Conservation (phyloP, 2,113 vertebrate species). For the Python bivittatus region DNA sequence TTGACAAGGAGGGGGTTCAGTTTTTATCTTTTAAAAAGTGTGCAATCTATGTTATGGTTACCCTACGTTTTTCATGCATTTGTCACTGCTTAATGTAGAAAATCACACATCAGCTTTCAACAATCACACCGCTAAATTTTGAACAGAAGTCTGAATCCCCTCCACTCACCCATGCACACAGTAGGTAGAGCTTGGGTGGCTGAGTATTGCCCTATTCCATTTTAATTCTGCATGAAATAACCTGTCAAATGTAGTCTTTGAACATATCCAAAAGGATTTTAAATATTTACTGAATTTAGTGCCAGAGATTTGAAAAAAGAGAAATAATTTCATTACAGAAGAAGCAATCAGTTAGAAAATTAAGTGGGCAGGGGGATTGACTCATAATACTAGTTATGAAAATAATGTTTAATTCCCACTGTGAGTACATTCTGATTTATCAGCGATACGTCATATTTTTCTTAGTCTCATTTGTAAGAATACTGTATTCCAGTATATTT, state of each 20-base stretch:
- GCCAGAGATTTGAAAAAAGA: background rate
- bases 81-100: background rate
- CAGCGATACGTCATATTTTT: background rate
- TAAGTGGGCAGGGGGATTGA: background rate
- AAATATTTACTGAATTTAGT: constrained; percentile 1
- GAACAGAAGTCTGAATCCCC: background rate
- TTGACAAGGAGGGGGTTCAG: background rate
- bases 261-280: background rate
- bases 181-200: background rate
- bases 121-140: background rate
- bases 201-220: background rate
- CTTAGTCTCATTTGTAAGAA: background rate
- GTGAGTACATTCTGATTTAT: background rate
- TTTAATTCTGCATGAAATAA: background rate
- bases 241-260: background rate
- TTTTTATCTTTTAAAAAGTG: background rate
- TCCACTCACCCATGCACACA: background rate
- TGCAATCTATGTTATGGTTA: background rate
- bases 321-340: background rate
- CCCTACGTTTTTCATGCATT: background rate
- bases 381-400: background rate
- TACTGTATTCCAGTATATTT: background rate
- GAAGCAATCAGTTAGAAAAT: background rate
- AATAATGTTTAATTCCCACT: background rate
- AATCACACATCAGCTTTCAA: background rate